phyloP scores from a whole-genome alignment of 2,797 vertebrate genomes.

The Fratercula arctica region DNA sequence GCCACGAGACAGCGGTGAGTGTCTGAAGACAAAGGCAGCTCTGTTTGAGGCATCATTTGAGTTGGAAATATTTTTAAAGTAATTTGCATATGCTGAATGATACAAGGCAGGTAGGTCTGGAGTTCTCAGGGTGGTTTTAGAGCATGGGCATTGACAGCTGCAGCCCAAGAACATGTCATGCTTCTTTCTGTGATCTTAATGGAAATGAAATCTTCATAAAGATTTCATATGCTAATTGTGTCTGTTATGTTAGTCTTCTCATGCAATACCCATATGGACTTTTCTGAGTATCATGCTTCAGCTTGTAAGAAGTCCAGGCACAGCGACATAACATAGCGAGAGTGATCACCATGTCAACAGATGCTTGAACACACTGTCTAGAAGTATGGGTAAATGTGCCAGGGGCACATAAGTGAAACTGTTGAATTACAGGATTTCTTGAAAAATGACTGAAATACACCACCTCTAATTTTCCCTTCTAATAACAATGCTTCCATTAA shows the following conservation, averaged over 20 bases:
- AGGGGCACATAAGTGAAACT: background rate
- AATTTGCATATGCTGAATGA: background rate
- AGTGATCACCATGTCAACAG: background rate
- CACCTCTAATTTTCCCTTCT: background rate
- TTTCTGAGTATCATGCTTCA: background rate
- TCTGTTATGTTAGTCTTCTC: background rate
- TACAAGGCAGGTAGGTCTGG: background rate
- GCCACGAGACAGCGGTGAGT: slow-evolving; percentile 87
- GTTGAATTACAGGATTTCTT: background rate
- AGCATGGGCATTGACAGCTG: background rate
- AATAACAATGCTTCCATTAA: background rate
- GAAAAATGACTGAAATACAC: background rate
- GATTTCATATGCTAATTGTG: background rate
- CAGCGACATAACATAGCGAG: background rate
- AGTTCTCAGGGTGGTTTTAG: background rate
- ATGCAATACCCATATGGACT: background rate
- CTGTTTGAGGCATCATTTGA: background rate
- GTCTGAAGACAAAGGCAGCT: background rate
- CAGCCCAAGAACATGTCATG: background rate
- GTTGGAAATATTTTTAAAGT: background rate
- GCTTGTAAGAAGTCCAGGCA: background rate
- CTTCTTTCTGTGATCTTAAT: background rate
- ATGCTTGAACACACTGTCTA: background rate
- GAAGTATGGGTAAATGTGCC: background rate
- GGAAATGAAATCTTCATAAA: background rate